phyloP scores from a whole-genome alignment of 2,113 vertebrate genomes.

The Centropristis striata region DNA sequence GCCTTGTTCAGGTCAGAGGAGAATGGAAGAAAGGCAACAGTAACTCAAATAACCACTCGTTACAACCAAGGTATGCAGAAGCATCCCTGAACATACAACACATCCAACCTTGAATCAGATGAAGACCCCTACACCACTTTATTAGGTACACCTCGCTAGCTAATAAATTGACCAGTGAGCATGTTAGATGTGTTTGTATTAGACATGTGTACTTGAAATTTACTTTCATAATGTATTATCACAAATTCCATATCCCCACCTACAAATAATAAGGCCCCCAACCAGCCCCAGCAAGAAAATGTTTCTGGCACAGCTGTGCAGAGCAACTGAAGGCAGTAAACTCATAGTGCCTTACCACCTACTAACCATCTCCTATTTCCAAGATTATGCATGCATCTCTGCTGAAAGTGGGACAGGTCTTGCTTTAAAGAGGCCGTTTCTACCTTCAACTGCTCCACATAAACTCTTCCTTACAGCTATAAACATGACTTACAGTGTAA shows the following conservation, averaged over 20 bases:
- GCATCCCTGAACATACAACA: too few relatives aligned
- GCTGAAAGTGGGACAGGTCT: constrained; percentile 50
- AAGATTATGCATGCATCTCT: constrained; percentile 45
- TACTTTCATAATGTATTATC: not conserved
- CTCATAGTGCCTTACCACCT: constrained; percentile 16
- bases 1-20: too few relatives aligned
- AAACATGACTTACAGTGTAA: constrained; percentile 41
- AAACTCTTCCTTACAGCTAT: constrained; percentile 46
- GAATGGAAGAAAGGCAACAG: too few relatives aligned
- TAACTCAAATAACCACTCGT: too few relatives aligned
- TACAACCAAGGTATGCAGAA: too few relatives aligned
- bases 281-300: not conserved
- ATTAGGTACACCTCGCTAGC: too few relatives aligned
- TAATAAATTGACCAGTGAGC: too few relatives aligned
- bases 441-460: constrained; percentile 49
- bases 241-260: not conserved
- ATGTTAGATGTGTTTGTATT: not conserved
- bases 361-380: constrained; percentile 36
- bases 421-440: constrained; percentile 50
- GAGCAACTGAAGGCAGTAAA: constrained; percentile 38
- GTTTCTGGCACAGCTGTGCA: not conserved
- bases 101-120: too few relatives aligned
- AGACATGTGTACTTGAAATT: not conserved
- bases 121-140: too few relatives aligned
- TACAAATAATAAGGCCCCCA: not conserved